Evolutionary conservation across 2,888 invertebrate genomes (phyloP).

Genomic region (Hesperia comma): DNA sequence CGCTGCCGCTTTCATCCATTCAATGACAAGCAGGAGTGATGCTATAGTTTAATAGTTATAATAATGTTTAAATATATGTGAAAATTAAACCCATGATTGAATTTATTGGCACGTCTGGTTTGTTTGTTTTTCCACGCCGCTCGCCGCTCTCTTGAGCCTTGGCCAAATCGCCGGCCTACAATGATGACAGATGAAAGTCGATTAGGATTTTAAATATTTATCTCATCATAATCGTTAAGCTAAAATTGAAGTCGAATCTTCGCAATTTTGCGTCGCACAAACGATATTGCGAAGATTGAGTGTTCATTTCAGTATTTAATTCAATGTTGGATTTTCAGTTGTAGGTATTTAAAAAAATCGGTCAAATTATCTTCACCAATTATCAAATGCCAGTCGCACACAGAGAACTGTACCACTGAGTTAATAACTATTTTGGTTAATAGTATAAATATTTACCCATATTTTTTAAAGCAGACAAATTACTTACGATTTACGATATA

Average conservation of each 20-base stretch:
- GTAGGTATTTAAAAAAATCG: no score
- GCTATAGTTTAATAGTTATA: neutral
- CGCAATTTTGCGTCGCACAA: neutral
- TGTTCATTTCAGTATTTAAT: no score
- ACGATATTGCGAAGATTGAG: neutral
- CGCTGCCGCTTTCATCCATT: neutral
- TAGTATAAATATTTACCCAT: no score
- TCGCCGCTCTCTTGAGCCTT: neutral
- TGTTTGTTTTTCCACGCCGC: neutral
- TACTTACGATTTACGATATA: no score
- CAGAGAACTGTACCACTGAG: no score
- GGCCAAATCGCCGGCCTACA: constrained; percentile 6
- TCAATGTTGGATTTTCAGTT: no score
- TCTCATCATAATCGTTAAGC: constrained; percentile 3
- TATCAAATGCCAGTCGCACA: no score
- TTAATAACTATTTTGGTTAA: no score
- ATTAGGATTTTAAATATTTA: constrained; percentile 9
- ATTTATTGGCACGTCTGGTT: neutral
- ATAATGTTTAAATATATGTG: constrained; percentile 1
- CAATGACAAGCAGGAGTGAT: neutral
- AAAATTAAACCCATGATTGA: neutral
- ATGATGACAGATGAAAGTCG: constrained; percentile 3
- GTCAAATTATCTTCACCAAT: no score
- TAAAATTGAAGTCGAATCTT: neutral
- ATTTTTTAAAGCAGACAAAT: no score